Evolutionary conservation across 2,113 vertebrate species (phyloP), one percentile per base, ranked within the genome.

Genomic region (Leuciscus idus): DNA sequence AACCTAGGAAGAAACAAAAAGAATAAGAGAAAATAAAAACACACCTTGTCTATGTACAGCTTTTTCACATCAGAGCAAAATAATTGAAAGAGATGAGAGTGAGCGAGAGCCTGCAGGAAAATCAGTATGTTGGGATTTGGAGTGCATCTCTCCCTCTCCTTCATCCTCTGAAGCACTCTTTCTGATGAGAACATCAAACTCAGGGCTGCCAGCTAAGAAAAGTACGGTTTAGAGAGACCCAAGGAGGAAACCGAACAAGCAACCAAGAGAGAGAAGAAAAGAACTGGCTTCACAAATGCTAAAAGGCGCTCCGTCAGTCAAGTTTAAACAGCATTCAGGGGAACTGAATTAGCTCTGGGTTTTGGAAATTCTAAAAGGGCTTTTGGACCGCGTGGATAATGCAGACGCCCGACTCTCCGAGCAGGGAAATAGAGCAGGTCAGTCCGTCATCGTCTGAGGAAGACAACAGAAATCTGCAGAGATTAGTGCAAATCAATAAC

Each of bases 1-100:
- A 84, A 88, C 85, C 78, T 61, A 86, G 75, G 87, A 83, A 89
- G 84, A 82, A 80, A 86, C 11, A 39, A 33, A 79, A 70, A 62
- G 48, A 23, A 43, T 43, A 30, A 28, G 52, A 86, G 59, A 86
- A 86, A 57, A 86, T 26, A 81, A 81, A 80, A 73, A 84, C 64
- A 82, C n/a, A 73, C 68, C 81, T 73, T 21, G 68, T 72, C 81
- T 59, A 26, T 43, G 81, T 73, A 84, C 81, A 84, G 68, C 81
- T 59, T 73, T 73, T 84, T 59, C 81, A 84, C 68, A 83, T 83
- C 81, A 81, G 79, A 91, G 78, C 75, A 19, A 75, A 30, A 85
- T 12, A 81, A 81, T 73, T 57, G 46, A 75, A 64, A 89, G 52
- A 81, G 85, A 85, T 26, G 26, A 55, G 52, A 68, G 46, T 12